phyloP scores from a whole-genome alignment of 2,888 invertebrate genomes.

The Pecten maximus region DNA sequence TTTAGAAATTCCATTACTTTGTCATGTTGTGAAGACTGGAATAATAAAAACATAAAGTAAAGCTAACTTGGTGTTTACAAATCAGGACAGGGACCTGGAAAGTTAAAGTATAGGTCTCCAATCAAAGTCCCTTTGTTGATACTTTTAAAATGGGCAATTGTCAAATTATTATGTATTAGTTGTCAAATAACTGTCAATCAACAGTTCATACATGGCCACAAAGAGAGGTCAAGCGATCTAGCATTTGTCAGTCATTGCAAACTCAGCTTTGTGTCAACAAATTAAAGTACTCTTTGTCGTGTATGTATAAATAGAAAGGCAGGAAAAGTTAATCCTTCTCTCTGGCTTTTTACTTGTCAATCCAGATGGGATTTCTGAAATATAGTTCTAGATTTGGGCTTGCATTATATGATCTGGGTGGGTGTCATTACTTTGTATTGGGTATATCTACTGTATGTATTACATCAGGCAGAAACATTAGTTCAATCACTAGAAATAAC shows the following conservation, averaged over 20 bases:
- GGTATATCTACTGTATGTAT: not conserved
- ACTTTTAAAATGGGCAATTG: not conserved
- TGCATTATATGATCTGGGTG: conserved; percentile 19
- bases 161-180: conserved; percentile 23
- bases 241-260: not conserved
- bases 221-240: not conserved
- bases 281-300: conserved; percentile 15
- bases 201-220: not conserved
- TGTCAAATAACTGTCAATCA: conserved; percentile 21
- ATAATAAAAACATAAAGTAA: too few relatives aligned
- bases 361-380: conserved; percentile 16
- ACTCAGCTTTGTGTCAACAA: conserved; percentile 3
- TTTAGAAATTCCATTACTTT: too few relatives aligned
- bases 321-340: not conserved
- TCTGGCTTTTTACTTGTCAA: not conserved
- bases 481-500: conserved; percentile 26
- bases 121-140: not conserved
- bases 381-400: not conserved
- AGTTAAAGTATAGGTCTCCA: not conserved
- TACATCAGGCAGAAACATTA: not conserved
- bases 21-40: too few relatives aligned
- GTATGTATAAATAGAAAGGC: not conserved
- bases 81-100: too few relatives aligned
- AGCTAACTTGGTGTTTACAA: too few relatives aligned
- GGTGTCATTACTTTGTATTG: conserved; percentile 6